phyloP scores from a whole-genome alignment of 1,140 invertebrate species.

The Brachionus plicatilis region DNA sequence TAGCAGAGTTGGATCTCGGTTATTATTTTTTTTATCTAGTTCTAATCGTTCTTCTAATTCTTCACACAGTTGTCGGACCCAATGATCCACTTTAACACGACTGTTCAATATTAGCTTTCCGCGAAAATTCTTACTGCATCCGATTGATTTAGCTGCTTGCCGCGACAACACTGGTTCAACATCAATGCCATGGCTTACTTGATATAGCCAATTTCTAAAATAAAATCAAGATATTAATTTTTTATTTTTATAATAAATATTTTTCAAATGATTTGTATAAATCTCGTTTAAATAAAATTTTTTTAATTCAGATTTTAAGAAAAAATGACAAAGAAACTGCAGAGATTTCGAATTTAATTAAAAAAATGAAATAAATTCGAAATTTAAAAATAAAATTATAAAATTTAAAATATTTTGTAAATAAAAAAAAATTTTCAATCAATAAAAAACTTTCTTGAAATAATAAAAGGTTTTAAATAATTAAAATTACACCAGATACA shows the following conservation, averaged over 20 bases:
- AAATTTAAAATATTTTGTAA: too few relatives aligned
- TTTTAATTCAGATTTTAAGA: too few relatives aligned
- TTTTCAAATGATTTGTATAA: background rate
- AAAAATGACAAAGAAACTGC: too few relatives aligned
- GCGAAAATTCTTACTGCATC: conserved; percentile 86
- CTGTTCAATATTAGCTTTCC: conserved; percentile 66
- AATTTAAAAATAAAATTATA: too few relatives aligned
- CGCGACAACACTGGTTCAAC: conserved; percentile 74
- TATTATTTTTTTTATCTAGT: conserved; percentile 61
- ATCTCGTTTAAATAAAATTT: too few relatives aligned
- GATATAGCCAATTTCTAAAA: conserved; percentile 66
- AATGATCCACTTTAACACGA: conserved; percentile 55
- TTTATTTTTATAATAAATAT: background rate
- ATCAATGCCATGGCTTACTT: conserved; percentile 79
- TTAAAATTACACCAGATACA: too few relatives aligned
- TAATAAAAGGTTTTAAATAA: too few relatives aligned
- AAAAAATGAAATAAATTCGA: too few relatives aligned
- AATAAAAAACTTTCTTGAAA: too few relatives aligned
- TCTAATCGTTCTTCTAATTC: conserved; percentile 79
- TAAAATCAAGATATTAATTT: too few relatives aligned
- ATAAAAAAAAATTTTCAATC: too few relatives aligned
- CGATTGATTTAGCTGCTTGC: conserved; percentile 83
- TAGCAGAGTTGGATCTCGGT: background rate
- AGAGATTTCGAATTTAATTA: too few relatives aligned
- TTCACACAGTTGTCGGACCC: conserved; percentile 70